Evolutionary conservation across 2,113 vertebrate genomes (phyloP).

Genomic region (Jacana jacana): DNA sequence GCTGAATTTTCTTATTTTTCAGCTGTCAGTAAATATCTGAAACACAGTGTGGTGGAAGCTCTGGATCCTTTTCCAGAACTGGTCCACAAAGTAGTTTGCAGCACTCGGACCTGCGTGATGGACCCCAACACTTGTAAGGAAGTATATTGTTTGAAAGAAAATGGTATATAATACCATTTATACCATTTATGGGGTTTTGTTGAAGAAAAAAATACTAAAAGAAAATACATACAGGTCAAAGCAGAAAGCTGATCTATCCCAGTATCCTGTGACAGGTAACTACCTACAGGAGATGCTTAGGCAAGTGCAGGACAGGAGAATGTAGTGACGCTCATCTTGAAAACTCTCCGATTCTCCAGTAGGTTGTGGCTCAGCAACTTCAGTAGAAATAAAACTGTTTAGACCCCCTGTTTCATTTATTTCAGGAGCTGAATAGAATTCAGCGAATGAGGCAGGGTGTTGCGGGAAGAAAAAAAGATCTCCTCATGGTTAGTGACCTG

Average conservation of each 20-base stretch:
- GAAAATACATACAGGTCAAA: not conserved
- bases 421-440: not conserved
- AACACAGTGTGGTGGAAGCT: not conserved
- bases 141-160: not conserved
- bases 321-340: not conserved
- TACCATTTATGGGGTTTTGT: not conserved
- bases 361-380: not conserved
- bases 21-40: not conserved
- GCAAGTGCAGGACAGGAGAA: not conserved
- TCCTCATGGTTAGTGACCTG: not conserved
- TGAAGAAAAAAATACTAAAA: too few species aligned
- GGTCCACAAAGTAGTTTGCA: not conserved
- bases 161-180: fast-evolving
- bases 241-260: not conserved
- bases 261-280: not conserved
- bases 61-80: not conserved
- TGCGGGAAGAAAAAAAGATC: not conserved
- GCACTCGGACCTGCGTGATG: not conserved
- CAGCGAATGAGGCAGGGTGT: not conserved
- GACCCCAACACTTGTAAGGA: not conserved
- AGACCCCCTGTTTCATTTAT: not conserved
- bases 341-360: not conserved
- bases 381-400: not conserved
- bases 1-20: not conserved
- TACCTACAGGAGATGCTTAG: not conserved